Base-by-base conservation (phyloP, 2,888 invertebrate species). In the Apantesis nais region DNA sequence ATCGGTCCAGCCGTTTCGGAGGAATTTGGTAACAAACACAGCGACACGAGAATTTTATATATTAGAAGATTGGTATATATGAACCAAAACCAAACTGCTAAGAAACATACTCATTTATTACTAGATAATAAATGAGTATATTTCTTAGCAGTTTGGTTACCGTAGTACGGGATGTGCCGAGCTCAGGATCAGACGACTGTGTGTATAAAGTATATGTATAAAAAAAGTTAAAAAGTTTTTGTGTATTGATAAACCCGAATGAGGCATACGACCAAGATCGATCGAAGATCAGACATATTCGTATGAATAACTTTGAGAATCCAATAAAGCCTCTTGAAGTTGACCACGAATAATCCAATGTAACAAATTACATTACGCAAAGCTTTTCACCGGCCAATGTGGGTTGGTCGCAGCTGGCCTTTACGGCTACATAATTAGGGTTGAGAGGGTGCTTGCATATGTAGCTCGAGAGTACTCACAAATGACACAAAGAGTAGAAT, bases 341-440 rank as follows among this genome's bases (percentile, higher is more conserved):
- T 62, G 31, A 11, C 12, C 37, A 12, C 11, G 37, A 22, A n/a
- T 37, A 34, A 4, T 12, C n/a, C 22, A 8, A 22, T 34, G 29
- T 58, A 44, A 44, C 14, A 55, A 12, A 62, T 37, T 37, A 62
- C 37, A 12, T 37, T 34, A 3, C 22, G 34, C 12, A 62, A 52
- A 66, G 58, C 37, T 58, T 37, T 66, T 41, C 62, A 55, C 41
- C 19, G 55, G 55, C 62, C 58, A 58, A n/a, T 29, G 55, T 39
- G 39, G 48, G 37, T 41, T 55, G 55, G 61, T 39, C 62, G 55
- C 70, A 70, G 62, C n/a, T 70, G 70, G 61, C 29, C 34, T 65
- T 66, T 70, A 70, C 66, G 62, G 62, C 62, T 62, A 25, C 25
- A 62, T 71, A 14, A 31, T 22, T 62, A 22, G 62, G 37, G 34